Evolutionary conservation across 1,140 invertebrate species (phyloP).

Genomic region (Pogonus chalceus): DNA sequence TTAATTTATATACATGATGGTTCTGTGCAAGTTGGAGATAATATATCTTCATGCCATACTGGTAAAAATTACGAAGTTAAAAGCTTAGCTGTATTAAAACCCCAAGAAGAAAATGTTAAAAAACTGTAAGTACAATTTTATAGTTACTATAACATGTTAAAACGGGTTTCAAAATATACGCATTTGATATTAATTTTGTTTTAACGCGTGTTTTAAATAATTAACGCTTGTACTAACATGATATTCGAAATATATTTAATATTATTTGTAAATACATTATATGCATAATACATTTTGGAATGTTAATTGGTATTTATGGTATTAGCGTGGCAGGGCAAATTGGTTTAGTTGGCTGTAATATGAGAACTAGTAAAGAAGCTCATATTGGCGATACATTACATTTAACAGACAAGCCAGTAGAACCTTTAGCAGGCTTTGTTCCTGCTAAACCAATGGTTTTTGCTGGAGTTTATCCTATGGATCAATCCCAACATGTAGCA

Average conservation of each 20-base stretch:
- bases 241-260: conserved; percentile 9
- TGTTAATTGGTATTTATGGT: conserved; percentile 23
- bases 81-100: conserved; percentile 69
- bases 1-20: conserved; percentile 74
- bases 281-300: conserved; percentile 24
- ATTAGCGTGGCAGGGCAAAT: conserved; percentile 67
- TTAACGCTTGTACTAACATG: conserved; percentile 10
- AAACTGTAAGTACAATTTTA: conserved; percentile 48
- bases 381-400: conserved; percentile 79
- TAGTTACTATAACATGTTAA: neutral
- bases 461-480: conserved; percentile 86
- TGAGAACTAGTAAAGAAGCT: conserved; percentile 67
- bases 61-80: conserved; percentile 69
- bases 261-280: neutral
- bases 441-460: conserved; percentile 82
- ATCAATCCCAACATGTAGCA: conserved; percentile 70
- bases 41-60: conserved; percentile 52
- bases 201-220: conserved; percentile 10
- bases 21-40: conserved; percentile 52
- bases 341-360: conserved; percentile 72
- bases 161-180: neutral
- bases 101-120: conserved; percentile 57
- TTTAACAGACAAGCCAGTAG: conserved; percentile 40
- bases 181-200: neutral
- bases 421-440: conserved; percentile 55